phyloP scores from a whole-genome alignment of 92 coral and sea anemone genomes.

The Palythoa grandiflora region DNA sequence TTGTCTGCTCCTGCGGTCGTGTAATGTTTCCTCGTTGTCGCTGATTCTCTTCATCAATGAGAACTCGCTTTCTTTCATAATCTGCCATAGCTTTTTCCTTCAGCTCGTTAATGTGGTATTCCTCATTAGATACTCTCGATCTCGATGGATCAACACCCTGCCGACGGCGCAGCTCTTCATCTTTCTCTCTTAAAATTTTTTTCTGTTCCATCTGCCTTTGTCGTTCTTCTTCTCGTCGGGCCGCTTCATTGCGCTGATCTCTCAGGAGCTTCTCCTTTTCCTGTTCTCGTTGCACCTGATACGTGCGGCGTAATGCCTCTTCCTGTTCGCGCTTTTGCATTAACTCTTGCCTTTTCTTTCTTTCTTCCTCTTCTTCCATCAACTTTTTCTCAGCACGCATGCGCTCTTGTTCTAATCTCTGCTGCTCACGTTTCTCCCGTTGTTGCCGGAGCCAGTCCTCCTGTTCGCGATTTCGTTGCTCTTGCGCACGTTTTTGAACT shows the following conservation, averaged over 20 bases:
- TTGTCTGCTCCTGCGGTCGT: conserved; percentile 16
- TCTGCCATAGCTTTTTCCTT: conserved; percentile 85
- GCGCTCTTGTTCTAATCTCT: conserved; percentile 69
- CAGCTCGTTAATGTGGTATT: conserved; percentile 78
- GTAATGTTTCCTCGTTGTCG: conserved; percentile 68
- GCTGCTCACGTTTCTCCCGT: conserved; percentile 76
- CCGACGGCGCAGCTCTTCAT: conserved; percentile 87
- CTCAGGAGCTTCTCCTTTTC: conserved; percentile 62
- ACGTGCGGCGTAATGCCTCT: conserved; percentile 66
- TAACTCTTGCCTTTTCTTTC: conserved; percentile 65
- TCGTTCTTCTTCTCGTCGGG: conserved; percentile 70
- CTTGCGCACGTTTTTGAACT: conserved; percentile 67
- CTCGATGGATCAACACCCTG: conserved; percentile 77
- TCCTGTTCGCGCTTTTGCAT: conserved; percentile 85
- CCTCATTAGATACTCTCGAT: conserved; percentile 57
- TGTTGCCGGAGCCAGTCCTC: conserved; percentile 77
- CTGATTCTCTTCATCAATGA: conserved; percentile 82
- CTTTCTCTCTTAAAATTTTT: conserved; percentile 81
- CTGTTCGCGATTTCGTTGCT: conserved; percentile 70
- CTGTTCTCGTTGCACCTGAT: conserved; percentile 56
- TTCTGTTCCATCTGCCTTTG: conserved; percentile 79
- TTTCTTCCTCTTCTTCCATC: conserved; percentile 80
- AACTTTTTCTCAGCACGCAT: conserved; percentile 71
- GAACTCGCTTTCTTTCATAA: conserved; percentile 81
- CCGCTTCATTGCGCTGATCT: conserved; percentile 74